Conservation (phyloP, 2,797 vertebrate species). For the Pseudotriccus pelzelni region DNA sequence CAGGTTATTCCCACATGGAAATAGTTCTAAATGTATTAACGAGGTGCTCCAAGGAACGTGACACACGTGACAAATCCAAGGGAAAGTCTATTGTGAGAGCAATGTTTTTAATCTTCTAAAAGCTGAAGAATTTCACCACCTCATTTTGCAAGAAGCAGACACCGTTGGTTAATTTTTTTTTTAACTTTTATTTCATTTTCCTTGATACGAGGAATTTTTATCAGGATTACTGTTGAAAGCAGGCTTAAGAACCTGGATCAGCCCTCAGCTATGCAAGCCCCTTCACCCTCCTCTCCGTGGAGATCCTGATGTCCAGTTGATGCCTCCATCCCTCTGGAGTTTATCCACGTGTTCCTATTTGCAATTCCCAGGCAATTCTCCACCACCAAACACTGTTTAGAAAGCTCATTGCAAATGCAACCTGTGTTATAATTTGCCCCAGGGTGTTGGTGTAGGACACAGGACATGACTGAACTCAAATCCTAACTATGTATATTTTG, state of each 20-base stretch:
- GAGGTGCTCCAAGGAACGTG: not conserved
- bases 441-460: not conserved
- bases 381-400: not conserved
- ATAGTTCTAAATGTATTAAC: not conserved
- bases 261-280: not conserved
- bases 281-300: not conserved
- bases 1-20: rapidly evolving
- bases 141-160: not conserved
- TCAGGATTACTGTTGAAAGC: rapidly evolving
- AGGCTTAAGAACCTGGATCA: not conserved
- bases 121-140: not conserved
- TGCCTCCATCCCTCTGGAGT: not conserved
- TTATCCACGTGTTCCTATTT: not conserved
- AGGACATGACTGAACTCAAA: not conserved
- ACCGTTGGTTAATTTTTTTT: not conserved
- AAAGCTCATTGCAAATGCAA: not conserved
- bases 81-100: not conserved
- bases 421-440: not conserved
- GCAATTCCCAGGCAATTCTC: not conserved
- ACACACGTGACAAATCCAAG: not conserved
- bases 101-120: not conserved
- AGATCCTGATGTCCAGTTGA: not conserved
- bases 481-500: not conserved
- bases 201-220: not conserved
- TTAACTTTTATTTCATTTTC: not conserved